These are phyloP conservation scores for Rissa tridactyla DNA, from an alignment of 2,113 vertebrate species.

Conservation along the genomic window DNA sequence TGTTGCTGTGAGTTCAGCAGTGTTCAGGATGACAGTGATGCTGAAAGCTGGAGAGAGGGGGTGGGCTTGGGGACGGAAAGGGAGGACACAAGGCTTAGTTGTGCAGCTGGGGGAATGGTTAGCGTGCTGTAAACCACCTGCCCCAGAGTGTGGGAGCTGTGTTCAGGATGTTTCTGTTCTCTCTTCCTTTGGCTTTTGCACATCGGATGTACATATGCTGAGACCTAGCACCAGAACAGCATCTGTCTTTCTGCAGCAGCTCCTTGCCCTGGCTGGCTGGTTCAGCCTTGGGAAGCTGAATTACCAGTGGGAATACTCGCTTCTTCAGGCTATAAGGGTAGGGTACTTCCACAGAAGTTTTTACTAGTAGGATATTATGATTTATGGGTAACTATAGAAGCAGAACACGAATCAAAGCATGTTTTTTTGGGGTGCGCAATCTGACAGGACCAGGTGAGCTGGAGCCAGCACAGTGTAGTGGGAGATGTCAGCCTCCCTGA, in stretches of 20 bases:
- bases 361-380: background rate
- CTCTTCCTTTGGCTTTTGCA: background rate
- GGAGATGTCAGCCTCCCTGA: background rate
- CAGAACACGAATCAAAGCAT: fast-evolving
- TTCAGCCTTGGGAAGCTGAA: background rate
- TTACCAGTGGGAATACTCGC: background rate
- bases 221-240: background rate
- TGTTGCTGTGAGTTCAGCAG: background rate
- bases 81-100: fast-evolving
- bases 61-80: background rate
- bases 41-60: background rate
- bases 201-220: background rate
- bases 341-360: background rate
- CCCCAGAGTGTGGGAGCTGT: background rate
- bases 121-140: fast-evolving
- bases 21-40: background rate
- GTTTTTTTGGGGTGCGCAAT: background rate
- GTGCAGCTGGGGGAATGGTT: background rate
- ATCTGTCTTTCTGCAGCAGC: background rate
- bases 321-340: background rate
- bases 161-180: background rate
- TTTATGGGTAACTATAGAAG: background rate
- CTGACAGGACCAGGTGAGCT: background rate
- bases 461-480: background rate
- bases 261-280: background rate